A percentile compares a stretch with the other conserved stretches of the same genome.
These are phyloP conservation scores for Catostylus mosaicus DNA, from an alignment of 30 jellyfish, hydroid and myxozoan species.

Conservation along the genomic window DNA sequence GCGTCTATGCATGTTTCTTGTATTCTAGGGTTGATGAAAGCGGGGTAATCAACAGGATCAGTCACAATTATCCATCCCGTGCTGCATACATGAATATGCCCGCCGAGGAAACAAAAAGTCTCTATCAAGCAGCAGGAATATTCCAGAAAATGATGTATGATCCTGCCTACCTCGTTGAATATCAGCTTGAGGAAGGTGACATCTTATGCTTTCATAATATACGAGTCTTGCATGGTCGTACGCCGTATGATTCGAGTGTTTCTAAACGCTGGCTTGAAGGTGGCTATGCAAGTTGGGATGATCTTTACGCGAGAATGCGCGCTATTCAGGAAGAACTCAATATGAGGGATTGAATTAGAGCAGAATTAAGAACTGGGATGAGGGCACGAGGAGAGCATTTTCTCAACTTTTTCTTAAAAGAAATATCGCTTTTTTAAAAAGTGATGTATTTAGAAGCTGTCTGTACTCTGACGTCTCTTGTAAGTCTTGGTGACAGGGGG, in stretches of 20 bases:
- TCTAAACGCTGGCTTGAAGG: constrained; percentile 76
- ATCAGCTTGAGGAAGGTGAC: constrained; percentile 75
- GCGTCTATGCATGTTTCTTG: background rate
- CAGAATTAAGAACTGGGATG: too few relatives aligned
- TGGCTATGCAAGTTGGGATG: constrained; percentile 75
- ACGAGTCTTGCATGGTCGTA: constrained; percentile 79
- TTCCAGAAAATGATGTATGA: constrained; percentile 31
- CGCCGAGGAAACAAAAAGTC: constrained; percentile 35
- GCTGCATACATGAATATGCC: constrained; percentile 57
- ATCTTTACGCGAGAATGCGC: constrained; percentile 38
- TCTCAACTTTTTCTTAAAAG: too few relatives aligned
- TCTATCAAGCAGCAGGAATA: constrained; percentile 48
- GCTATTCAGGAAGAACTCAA: background rate
- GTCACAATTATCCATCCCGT: constrained; percentile 64
- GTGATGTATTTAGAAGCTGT: too few relatives aligned
- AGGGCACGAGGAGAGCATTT: too few relatives aligned
- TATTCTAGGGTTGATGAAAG: constrained; percentile 40
- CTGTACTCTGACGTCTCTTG: too few relatives aligned
- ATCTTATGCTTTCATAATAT: constrained; percentile 54
- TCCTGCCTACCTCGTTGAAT: constrained; percentile 27
- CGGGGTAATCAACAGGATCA: constrained; percentile 57
- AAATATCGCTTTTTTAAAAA: too few relatives aligned
- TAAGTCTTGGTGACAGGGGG: too few relatives aligned
- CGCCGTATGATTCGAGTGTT: constrained; percentile 57
- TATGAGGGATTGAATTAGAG: too few relatives aligned